Evolutionary conservation across 1,140 invertebrate species (phyloP).

Genomic region (Brachystomella parvula): DNA sequence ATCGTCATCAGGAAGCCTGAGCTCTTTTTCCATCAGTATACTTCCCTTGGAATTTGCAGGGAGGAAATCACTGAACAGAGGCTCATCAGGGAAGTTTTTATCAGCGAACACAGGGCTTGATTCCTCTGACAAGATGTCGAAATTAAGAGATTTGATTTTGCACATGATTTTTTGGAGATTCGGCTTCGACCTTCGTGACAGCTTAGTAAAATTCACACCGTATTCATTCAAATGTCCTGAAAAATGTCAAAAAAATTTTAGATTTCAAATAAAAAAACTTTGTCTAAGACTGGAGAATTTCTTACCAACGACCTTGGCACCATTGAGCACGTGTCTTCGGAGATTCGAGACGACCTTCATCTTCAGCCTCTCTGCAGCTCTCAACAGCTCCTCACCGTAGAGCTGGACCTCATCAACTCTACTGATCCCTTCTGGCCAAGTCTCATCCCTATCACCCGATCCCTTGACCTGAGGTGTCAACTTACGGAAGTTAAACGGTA

Average conservation of each 20-base stretch:
- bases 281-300: not conserved
- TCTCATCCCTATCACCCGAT: conserved; percentile 19
- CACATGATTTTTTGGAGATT: conserved; percentile 28
- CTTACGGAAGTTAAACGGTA: not conserved
- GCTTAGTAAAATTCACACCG: conserved; percentile 31
- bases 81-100: conserved; percentile 27
- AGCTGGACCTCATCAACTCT: conserved; percentile 27
- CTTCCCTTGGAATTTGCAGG: not conserved
- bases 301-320: conserved; percentile 33
- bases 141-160: conserved; percentile 22
- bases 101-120: conserved; percentile 21
- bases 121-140: conserved; percentile 26
- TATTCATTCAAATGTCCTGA: conserved; percentile 37
- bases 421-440: conserved; percentile 17
- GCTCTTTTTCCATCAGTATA: not conserved
- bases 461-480: not conserved
- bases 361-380: conserved; percentile 26
- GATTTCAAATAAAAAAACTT: not conserved
- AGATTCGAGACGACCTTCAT: conserved; percentile 34
- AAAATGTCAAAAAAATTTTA: not conserved
- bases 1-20: not conserved
- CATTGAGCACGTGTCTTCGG: conserved; percentile 29
- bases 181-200: conserved; percentile 26
- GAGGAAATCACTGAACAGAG: conserved; percentile 20
- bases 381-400: conserved; percentile 17